Base-by-base conservation (phyloP, 2,113 vertebrate genomes). In the Heterochromis multidens region DNA sequence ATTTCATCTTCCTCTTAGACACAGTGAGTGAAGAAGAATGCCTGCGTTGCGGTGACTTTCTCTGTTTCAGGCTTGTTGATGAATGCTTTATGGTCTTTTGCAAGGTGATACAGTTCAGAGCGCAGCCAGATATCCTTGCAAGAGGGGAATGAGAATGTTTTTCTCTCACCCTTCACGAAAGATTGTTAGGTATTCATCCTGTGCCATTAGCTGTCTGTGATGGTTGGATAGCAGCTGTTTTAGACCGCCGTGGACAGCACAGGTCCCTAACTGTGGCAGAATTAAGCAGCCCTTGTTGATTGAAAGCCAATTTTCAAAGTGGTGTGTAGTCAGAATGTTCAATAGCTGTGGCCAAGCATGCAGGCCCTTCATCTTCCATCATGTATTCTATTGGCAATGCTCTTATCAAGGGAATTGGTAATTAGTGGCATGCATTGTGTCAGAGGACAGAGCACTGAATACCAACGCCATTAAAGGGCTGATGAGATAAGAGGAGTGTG, bases 361-460 rank as follows among this genome's bases (percentile, higher is more conserved):
- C 90, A 84, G 58, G 84, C 46, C 79, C 90, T 92, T 94, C 89
- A 91, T 91, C 83, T 87, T 52, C 82, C 87, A 87, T 90, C 85
- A 80, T 82, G 90, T 82, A 91, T 94, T 94, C 88, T 82, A 81
- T 54, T 78, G 89, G 84, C 88, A 80, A 62, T 63, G 80, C 92
- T 93, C 80, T 93, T 92, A 94, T 94, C 93, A 85, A 88, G 94
- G 93, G 90, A 93, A 92, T 92, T 93, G 84, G 90, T 93, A 90
- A 94, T 94, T 94, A 95, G 90, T 90, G 87, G 86, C 81, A 81
- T 74, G 88, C 90, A 90, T 93, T 92, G 92, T 93, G 93, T 94
- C 93, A 90, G 92, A 94, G 93, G 92, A 94, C 92, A 82, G 88
- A 83, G 80, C 85, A 62, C 86, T 89, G 91, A 94, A 94, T 93